These are phyloP conservation scores for Taeniopygia guttata DNA, from an alignment of 2,797 vertebrate species.

Conservation along the genomic window DNA sequence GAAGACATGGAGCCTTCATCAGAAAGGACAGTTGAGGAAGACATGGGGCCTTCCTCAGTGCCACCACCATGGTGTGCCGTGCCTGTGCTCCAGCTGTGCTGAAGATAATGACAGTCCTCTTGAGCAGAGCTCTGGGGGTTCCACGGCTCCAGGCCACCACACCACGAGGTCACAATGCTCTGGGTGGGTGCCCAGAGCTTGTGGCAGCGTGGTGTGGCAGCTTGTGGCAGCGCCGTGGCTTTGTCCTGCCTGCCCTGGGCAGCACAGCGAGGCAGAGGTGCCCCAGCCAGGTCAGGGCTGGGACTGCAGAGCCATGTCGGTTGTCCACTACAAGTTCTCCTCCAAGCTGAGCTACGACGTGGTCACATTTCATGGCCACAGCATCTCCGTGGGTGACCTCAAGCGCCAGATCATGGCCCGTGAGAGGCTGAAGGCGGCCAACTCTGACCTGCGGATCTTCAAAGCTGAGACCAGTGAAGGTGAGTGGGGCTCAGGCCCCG, in stretches of 20 bases:
- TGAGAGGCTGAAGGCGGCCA: neutral
- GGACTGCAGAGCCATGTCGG: neutral
- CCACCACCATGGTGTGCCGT: neutral
- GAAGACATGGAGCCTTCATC: neutral
- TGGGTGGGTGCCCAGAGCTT: neutral
- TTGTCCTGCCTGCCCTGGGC: neutral
- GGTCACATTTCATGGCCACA: neutral
- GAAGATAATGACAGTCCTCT: too few relatives aligned
- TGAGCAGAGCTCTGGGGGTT: neutral
- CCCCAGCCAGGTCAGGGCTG: neutral
- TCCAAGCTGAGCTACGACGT: neutral
- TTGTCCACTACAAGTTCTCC: neutral
- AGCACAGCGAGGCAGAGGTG: neutral
- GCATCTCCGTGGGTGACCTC: neutral
- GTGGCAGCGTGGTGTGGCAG: too few relatives aligned
- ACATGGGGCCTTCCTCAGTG: neutral
- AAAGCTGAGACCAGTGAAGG: neutral
- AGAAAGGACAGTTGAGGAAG: neutral
- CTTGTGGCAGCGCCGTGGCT: rapidly evolving
- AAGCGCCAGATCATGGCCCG: neutral
- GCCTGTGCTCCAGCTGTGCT: neutral
- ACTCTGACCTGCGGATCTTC: neutral
- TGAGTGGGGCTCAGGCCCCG: rapidly evolving
- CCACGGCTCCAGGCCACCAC: neutral
- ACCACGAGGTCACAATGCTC: neutral